These are phyloP conservation scores for Oryctes rhinoceros DNA, from an alignment of 1,140 invertebrate species.

Conservation along the genomic window DNA sequence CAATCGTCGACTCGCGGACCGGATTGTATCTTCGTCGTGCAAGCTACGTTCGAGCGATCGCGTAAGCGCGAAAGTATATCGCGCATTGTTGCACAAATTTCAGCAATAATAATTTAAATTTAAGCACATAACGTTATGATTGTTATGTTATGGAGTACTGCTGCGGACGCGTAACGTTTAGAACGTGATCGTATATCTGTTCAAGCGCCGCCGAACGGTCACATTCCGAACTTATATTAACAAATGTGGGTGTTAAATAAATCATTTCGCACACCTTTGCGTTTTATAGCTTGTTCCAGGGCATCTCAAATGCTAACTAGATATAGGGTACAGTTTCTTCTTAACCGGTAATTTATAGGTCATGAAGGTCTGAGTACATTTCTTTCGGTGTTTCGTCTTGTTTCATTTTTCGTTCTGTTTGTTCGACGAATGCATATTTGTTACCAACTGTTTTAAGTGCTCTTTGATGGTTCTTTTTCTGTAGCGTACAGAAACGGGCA, in stretches of 20 bases:
- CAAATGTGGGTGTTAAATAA: constrained; percentile 55
- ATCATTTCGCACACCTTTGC: constrained; percentile 51
- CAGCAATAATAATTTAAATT: constrained; percentile 53
- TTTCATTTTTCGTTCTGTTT: constrained; percentile 18
- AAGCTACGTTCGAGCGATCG: background rate
- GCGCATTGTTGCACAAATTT: constrained; percentile 31
- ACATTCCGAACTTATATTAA: constrained; percentile 49
- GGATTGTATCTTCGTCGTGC: background rate
- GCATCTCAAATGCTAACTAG: constrained; percentile 47
- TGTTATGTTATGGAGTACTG: constrained; percentile 50
- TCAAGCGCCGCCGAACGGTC: constrained; percentile 7
- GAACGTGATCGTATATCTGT: constrained; percentile 30
- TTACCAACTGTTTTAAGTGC: constrained; percentile 6
- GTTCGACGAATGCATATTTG: background rate
- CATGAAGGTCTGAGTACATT: constrained; percentile 31
- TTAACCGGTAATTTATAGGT: constrained; percentile 40
- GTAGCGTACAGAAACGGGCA: background rate
- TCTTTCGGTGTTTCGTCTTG: constrained; percentile 3
- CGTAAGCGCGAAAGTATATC: constrained; percentile 24
- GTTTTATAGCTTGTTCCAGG: constrained; percentile 52
- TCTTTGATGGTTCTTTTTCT: background rate
- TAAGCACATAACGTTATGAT: constrained; percentile 53
- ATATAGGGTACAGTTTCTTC: constrained; percentile 37
- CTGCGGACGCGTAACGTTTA: constrained; percentile 36
- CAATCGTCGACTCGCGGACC: constrained; percentile 43